Base-by-base conservation (phyloP, 37 sponge, comb jelly and placozoan species). In the Tethya wilhelma region DNA sequence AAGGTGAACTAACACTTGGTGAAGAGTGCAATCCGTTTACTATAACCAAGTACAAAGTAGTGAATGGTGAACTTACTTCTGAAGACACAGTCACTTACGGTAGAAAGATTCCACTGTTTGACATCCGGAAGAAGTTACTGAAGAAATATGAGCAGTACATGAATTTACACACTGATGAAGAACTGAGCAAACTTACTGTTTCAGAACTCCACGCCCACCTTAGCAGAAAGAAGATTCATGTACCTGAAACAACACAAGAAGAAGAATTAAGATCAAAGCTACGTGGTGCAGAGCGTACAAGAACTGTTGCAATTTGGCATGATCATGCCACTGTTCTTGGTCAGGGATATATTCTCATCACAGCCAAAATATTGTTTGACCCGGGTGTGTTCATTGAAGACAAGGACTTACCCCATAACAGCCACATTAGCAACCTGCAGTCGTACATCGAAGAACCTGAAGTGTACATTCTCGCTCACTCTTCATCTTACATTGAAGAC, bases 161-260 rank as follows among this genome's bases (percentile, higher is more conserved):
- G 84, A 67, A 71, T 25, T 40, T 74, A 33, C 43, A 83, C 67
- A 74, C 67, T 34, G 84, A 83, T 74, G 67, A 64, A 28, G 67
- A 83, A 32, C 33, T 83, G 7, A 41, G 25, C 44, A 23, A 17
- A 29, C 28, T 75, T 0, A 36, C 8, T 25, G 59, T 38, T 11
- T 17, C 7, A 3, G 75, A 75, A 23, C 75, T 75, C 0, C 75
- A 39, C 1, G 28, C 58, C 20, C 17, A 20, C 1, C n/a, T 28
- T 11, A 1, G 4, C 3, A 1, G 4, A 1, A 20, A 30, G 1
- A 75, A 59, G 17, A 75, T 75, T 28, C 1, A 32, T 19, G 41
- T 75, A 34, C 75, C 75, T 5, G 4, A 5, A 4, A 62, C 58
- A 38, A 40, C 38, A 11, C 39, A 59, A 59, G 75, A 58, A 28